Conservation (phyloP, 2,113 vertebrate species). For the Toxotes jaculatrix region DNA sequence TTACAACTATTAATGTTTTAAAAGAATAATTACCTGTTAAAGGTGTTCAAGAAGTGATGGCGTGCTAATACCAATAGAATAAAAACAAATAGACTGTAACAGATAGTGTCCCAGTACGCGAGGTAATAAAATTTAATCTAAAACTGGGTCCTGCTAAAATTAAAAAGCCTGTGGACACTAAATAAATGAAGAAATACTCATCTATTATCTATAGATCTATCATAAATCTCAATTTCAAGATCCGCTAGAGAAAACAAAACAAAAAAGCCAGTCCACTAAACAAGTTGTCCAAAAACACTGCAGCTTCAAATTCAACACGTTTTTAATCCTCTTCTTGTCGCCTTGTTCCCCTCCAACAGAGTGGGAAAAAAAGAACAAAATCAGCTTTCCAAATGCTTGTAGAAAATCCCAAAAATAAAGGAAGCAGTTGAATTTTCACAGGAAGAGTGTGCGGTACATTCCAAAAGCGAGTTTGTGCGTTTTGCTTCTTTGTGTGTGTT, state of each 20-base stretch:
- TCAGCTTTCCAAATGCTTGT: slow-evolving; percentile 45
- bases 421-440: slow-evolving; percentile 73
- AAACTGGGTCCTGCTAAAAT: slow-evolving; percentile 23
- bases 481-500: slow-evolving; percentile 28
- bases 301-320: slow-evolving; percentile 30
- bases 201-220: slow-evolving; percentile 3
- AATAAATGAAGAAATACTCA: slow-evolving; percentile 10
- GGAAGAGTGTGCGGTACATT: slow-evolving; percentile 76
- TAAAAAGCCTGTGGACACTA: slow-evolving; percentile 4
- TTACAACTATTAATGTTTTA: slow-evolving; percentile 14
- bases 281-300: slow-evolving; percentile 41
- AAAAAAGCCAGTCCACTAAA: slow-evolving; percentile 22
- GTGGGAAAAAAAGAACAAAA: slow-evolving; percentile 26
- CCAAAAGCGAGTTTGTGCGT: slow-evolving; percentile 64
- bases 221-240: slow-evolving; percentile 3
- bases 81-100: slow-evolving; percentile 14
- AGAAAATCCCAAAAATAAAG: slow-evolving; percentile 51
- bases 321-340: slow-evolving; percentile 17
- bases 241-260: neutral
- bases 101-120: slow-evolving; percentile 12
- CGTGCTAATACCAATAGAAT: slow-evolving; percentile 19
- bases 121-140: slow-evolving; percentile 10
- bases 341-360: neutral
- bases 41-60: slow-evolving; percentile 10
- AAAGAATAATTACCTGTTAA: neutral